Conservation (phyloP, 2,888 invertebrate genomes). For the Lysandra coridon region DNA sequence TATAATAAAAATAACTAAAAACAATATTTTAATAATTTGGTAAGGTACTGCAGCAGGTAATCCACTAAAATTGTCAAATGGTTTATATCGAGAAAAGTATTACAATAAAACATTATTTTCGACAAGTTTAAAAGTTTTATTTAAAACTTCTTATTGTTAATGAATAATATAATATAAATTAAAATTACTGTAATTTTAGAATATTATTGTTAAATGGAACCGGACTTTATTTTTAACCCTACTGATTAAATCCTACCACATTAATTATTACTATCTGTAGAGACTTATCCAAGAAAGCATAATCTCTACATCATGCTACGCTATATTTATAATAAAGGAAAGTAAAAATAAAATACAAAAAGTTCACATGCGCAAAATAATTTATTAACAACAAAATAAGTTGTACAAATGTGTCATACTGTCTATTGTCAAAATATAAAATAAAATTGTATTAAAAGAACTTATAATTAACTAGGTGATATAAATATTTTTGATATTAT, state of each 20-base stretch:
- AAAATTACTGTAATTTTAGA: neutral
- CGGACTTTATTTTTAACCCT: neutral
- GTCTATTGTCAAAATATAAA: neutral
- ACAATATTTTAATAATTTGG: no score
- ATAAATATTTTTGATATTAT: constrained; percentile 17
- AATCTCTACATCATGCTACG: neutral
- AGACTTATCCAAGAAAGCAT: neutral
- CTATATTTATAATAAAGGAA: neutral
- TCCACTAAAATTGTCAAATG: no score
- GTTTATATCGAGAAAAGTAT: neutral
- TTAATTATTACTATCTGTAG: neutral
- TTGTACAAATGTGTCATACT: neutral
- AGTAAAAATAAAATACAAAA: constrained; percentile 3
- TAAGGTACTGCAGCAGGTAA: neutral
- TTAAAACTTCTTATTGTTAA: neutral
- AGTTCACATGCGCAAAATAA: constrained; percentile 6
- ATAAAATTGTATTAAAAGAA: neutral
- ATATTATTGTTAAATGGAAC: constrained; percentile 1
- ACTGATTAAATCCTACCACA: neutral
- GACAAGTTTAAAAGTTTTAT: neutral
- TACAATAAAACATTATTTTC: neutral
- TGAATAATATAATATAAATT: neutral
- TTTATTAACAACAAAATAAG: constrained; percentile 21
- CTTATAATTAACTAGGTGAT: neutral
- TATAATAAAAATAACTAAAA: no score